A percentile compares a stretch with the other conserved stretches of the same genome.
These are phyloP conservation scores for Ceuthmochares aereus DNA, from an alignment of 2,113 vertebrate genomes.

Conservation along the genomic window DNA sequence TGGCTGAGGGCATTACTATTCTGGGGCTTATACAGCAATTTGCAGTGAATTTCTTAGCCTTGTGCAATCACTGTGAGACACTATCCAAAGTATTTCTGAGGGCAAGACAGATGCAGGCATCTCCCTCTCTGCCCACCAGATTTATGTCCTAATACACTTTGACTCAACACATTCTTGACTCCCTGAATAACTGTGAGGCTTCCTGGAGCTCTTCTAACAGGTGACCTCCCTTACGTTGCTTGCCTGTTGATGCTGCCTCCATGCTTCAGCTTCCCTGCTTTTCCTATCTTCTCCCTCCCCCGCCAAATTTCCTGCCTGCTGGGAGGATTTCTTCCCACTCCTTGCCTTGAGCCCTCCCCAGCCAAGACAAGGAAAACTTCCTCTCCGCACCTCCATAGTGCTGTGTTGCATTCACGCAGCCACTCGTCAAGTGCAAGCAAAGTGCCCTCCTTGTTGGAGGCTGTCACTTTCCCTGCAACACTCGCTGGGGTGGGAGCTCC, in stretches of 20 bases:
- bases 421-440: neutral
- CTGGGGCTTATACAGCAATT: neutral
- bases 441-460: neutral
- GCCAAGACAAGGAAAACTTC: neutral
- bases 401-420: neutral
- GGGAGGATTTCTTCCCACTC: neutral
- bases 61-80: neutral
- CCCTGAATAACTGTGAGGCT: neutral
- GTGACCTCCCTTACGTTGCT: neutral
- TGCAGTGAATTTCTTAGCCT: neutral
- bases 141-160: neutral
- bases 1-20: neutral
- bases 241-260: neutral
- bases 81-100: neutral
- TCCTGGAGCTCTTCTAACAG: neutral
- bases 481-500: rapidly evolving
- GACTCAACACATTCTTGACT: neutral
- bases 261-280: neutral
- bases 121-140: neutral
- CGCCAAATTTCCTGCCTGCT: neutral
- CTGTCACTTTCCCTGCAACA: rapidly evolving
- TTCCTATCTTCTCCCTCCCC: neutral
- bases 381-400: neutral
- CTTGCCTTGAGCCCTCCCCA: neutral
- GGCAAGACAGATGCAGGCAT: neutral